Evolutionary conservation across 92 coral and sea anemone species (phyloP), one percentile per base, ranked within the genome.

Genomic region (Blastomussa wellsi): DNA sequence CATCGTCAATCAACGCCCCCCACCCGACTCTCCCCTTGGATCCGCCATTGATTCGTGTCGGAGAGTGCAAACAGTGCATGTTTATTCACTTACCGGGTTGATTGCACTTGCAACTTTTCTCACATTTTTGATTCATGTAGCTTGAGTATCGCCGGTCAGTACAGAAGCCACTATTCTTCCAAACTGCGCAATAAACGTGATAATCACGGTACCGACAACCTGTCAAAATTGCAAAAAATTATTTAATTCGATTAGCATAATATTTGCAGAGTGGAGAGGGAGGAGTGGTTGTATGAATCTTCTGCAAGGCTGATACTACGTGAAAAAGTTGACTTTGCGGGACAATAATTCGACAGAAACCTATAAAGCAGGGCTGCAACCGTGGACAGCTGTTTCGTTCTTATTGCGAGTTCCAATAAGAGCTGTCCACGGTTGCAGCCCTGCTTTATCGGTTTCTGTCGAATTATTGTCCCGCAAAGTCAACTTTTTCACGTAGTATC

Each of bases 41-140:
- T n/a, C n/a, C n/a, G n/a, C n/a, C n/a, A n/a, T n/a, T n/a, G n/a
- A n/a, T n/a, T n/a, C n/a, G n/a, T n/a, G n/a, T n/a, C n/a, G n/a
- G n/a, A n/a, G n/a, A 55, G 22, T 20, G 49, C 1, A 6, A 57
- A 57, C 7, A 57, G 12, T n/a, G n/a, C 29, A 57, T 24, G 28
- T 5, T 35, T n/a, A n/a, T n/a, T 7, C 8, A 86, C 94, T 93
- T 78, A 93, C 96, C 79, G 17, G 51, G 24, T 31, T 62, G 7
- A 0, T 28, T 53, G 77, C 97, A 93, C 47, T 76, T 59, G 94
- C 97, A 93, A 76, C 97, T 93, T 80, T 84, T 89, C 70, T 81
- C 49, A 68, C 97, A 93, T 52, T 84, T 35, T 9, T 35, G 48
- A 78, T 64, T 84, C 94, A 93, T 93, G 89, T 83, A 91, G 31